Evolutionary conservation across 2,113 vertebrate genomes (phyloP), one percentile per base, ranked within the genome.

Genomic region (Ornithorhynchus anatinus): DNA sequence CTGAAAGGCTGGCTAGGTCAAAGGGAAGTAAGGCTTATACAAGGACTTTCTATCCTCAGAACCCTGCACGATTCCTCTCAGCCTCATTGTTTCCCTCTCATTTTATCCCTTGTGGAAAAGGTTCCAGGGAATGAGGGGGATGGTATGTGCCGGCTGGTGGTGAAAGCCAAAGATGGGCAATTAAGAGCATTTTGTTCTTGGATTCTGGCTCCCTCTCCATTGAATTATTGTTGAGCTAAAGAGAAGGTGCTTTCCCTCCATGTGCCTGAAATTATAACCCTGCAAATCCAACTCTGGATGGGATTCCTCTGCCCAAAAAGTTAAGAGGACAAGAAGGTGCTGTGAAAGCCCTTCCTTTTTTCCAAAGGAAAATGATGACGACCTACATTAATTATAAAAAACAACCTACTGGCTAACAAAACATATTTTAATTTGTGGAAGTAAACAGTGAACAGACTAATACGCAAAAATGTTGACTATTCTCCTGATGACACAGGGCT

Each of bases 121-220:
- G 2, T 22, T 10, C 9, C 7, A 6, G 1, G 27, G 39, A 14
- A 31, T 10, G n/a, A n/a, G n/a, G n/a, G n/a, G n/a, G n/a, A n/a
- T n/a, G n/a, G n/a, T n/a, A n/a, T n/a, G n/a, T n/a, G n/a, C 3
- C 32, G 13, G 31, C 2, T 7, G 1, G 9, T 8, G 1, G 3
- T 7, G 20, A 44, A 16, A 42, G 11, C 10, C 16, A 43, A 36
- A 8, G 31, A 3, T 10, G 9, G 13, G 2, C 2, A 16, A 5
- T 6, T 22, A 8, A 2, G 37, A 12, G 17, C 6, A n/a, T 36
- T 10, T 1, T 27, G 20, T 11, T 23, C 33, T 15, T 29, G 16
- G n/a, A 27, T 7, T 16, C 29, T 8, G 17, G 14, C 8, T 17
- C 13, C 6, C 23, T 27, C 14, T 38, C 25, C 38, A 23, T 20